Evolutionary conservation across 2,888 invertebrate species (phyloP), one percentile per base, ranked within the genome.

Genomic region (Hofmannophila pseudospretella): DNA sequence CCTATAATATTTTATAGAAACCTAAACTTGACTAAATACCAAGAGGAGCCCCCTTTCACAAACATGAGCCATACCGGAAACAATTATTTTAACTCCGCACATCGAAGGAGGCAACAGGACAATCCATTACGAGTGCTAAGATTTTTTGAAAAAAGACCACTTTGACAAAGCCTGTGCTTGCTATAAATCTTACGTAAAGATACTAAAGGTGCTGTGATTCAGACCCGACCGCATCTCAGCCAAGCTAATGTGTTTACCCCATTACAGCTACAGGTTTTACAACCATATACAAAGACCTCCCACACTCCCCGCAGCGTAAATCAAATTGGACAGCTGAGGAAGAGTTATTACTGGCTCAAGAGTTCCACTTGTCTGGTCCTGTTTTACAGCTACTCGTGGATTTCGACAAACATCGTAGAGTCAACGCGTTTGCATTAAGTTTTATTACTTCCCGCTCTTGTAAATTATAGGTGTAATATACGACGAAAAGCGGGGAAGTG

Each of bases 401-500:
- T 76, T 76, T 75, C 72, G 67, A 71, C 77, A 76, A 80, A 81
- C 77, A 79, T 60, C 66, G 70, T 58, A 55, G 59, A 70, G 57
- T 66, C 67, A 65, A 64, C 63, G 70, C 67, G 72, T 72, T 74
- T 73, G 71, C 74, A 74, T 81, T 76, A 81, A 81, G 80, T 82
- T 84, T 84, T 80, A 81, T 78, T 75, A 73, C 78, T 78, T 77
- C 71, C 72, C 65, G 67, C 67, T 69, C 67, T 72, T 74, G 71
- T 75, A 75, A 79, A 80, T 79, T 79, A 74, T 76, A 71, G 63
- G 66, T 67, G 68, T 73, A 67, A 75, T 79, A 70, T 75, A 73
- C 55, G 58, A 59, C 25, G 11, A 20, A 36, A 42, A 44, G 49
- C 51, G 30, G 27, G 16, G 7, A 25, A 16, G 8, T 5, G 20